A percentile compares a stretch with the other conserved stretches of the same genome.
phyloP scores from a whole-genome alignment of 2,113 vertebrate species.

The Cisticola juncidis region DNA sequence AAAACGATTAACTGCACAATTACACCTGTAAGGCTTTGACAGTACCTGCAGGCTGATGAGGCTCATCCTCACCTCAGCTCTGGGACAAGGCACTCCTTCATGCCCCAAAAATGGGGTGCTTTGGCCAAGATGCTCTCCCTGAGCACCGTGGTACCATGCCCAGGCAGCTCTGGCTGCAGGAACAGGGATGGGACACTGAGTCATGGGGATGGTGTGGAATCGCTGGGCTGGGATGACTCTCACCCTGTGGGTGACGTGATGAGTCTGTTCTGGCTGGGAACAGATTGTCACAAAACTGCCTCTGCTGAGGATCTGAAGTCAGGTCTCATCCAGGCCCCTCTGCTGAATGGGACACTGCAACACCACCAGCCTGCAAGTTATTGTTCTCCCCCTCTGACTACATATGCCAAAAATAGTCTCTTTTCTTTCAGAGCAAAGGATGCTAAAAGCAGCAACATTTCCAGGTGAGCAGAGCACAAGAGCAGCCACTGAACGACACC shows the following conservation, averaged over 20 bases:
- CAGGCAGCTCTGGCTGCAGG: rapidly evolving
- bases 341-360: not conserved
- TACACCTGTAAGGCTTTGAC: not conserved
- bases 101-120: not conserved
- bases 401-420: not conserved
- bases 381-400: not conserved
- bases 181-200: not conserved
- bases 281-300: not conserved
- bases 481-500: not conserved
- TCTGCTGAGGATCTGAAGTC: not conserved
- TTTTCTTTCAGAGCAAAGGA: not conserved
- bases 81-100: not conserved
- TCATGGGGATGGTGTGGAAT: not conserved
- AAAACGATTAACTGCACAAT: not conserved
- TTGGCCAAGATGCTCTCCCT: not conserved
- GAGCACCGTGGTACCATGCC: rapidly evolving
- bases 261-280: not conserved
- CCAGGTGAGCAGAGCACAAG: not conserved
- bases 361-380: not conserved
- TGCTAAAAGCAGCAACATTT: not conserved
- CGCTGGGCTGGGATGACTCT: not conserved
- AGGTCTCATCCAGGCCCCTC: not conserved
- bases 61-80: not conserved
- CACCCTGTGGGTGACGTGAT: not conserved
- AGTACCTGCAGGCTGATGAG: not conserved